These are phyloP conservation scores for Metaphire vulgaris DNA, from an alignment of 1,140 invertebrate species.

Conservation along the genomic window DNA sequence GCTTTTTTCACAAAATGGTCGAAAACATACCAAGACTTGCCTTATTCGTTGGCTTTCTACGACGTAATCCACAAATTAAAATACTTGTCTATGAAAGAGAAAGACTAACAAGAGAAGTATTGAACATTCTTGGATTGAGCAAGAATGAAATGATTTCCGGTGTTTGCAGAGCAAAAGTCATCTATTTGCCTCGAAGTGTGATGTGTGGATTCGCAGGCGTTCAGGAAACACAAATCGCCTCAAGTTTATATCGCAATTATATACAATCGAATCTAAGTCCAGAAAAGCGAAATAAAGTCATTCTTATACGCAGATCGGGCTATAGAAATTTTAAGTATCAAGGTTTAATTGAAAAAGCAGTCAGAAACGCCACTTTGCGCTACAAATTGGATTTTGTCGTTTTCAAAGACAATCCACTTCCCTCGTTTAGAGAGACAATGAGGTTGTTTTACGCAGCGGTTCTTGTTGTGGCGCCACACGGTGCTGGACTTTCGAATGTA, in stretches of 20 bases:
- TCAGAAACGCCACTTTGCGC: background rate
- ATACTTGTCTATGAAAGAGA: background rate
- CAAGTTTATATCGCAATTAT: background rate
- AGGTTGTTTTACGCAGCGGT: background rate
- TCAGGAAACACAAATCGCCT: background rate
- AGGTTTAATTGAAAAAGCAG: background rate
- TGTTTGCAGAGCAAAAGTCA: slow-evolving; percentile 3
- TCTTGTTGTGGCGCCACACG: slow-evolving; percentile 17
- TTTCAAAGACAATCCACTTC: slow-evolving; percentile 14
- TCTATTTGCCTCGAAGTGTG: slow-evolving; percentile 5
- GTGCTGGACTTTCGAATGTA: slow-evolving; percentile 17
- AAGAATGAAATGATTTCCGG: background rate
- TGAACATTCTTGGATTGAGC: background rate
- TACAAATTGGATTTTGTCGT: background rate
- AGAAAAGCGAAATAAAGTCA: background rate
- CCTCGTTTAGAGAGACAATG: slow-evolving; percentile 6
- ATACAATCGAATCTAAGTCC: background rate
- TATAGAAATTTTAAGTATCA: background rate
- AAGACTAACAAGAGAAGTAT: background rate
- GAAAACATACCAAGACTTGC: slow-evolving; percentile 7
- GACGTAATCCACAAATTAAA: slow-evolving; percentile 11
- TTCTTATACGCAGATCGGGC: background rate
- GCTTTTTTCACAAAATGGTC: slow-evolving; percentile 11
- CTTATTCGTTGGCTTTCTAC: slow-evolving; percentile 1
- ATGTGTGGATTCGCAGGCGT: background rate